These are phyloP conservation scores for Leptinotarsa rubiginosa DNA, from an alignment of 2,888 invertebrate species.

Conservation along the genomic window DNA sequence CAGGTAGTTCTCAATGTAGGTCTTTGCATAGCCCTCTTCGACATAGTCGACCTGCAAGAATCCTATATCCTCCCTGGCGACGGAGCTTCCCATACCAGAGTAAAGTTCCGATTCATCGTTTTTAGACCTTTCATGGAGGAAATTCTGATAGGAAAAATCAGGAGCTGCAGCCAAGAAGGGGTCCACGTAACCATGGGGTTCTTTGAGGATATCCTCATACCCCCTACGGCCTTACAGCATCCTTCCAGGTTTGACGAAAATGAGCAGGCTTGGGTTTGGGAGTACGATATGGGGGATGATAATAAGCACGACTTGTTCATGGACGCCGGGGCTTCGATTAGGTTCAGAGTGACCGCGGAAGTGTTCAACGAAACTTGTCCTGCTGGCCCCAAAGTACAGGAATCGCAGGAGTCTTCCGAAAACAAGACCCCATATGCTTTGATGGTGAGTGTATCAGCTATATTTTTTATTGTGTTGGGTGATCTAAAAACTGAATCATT, in stretches of 20 bases:
- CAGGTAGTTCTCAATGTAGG: constrained; percentile 96
- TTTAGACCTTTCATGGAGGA: constrained; percentile 96
- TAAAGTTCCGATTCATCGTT: constrained; percentile 92
- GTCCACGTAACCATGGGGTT: constrained; percentile 94
- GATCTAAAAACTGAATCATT: no score
- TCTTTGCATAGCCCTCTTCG: constrained; percentile 92
- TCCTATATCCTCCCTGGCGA: constrained; percentile 95
- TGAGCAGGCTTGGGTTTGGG: constrained; percentile 97
- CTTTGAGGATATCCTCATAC: constrained; percentile 96
- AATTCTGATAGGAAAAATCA: constrained; percentile 92
- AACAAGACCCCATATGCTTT: constrained; percentile 75
- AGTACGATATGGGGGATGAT: constrained; percentile 87
- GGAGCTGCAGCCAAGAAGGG: constrained; percentile 90
- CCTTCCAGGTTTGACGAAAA: constrained; percentile 93
- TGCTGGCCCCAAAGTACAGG: constrained; percentile 71
- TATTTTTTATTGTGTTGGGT: no score
- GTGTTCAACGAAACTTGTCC: constrained; percentile 91
- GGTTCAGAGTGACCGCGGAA: constrained; percentile 91
- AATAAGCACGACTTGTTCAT: constrained; percentile 90
- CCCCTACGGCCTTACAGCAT: constrained; percentile 90
- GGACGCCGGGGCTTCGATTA: constrained; percentile 89
- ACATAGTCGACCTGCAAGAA: constrained; percentile 88
- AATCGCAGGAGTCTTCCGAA: constrained; percentile 66
- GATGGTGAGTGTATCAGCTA: constrained; percentile 66
- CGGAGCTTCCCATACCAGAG: constrained; percentile 94